phyloP scores from a whole-genome alignment of 2,888 invertebrate genomes.

The Ophioninae sp. region DNA sequence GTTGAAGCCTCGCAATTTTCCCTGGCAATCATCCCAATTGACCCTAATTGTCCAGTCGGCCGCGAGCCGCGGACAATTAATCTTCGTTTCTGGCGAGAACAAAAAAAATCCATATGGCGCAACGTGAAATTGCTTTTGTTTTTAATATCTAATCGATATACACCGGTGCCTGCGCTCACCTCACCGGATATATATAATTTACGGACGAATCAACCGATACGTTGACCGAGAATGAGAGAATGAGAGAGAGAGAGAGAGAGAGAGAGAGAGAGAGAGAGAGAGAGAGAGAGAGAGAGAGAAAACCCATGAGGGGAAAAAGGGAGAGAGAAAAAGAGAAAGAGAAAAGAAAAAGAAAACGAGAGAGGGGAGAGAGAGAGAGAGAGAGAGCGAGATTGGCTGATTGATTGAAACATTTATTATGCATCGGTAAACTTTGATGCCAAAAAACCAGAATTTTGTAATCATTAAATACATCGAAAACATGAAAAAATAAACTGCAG shows the following conservation, averaged over 20 bases:
- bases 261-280: neutral
- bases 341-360: neutral
- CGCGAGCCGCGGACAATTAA: neutral
- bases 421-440: too few species aligned
- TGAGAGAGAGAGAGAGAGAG: neutral
- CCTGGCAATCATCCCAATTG: constrained; percentile 4
- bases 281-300: too few species aligned
- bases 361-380: neutral
- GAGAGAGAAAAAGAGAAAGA: neutral
- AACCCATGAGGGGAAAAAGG: too few species aligned
- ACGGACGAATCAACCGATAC: neutral
- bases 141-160: neutral
- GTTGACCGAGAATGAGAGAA: neutral
- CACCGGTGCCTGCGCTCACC: neutral
- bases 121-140: constrained; percentile 4
- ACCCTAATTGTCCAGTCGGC: constrained; percentile 27
- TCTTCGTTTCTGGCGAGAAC: neutral
- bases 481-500: too few species aligned
- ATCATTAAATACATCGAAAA: too few species aligned
- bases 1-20: neutral
- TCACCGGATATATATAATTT: constrained; percentile 11
- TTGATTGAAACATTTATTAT: too few species aligned
- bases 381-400: neutral
- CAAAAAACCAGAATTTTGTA: too few species aligned
- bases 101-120: neutral